These are phyloP conservation scores for Lordiphosa andalusiaca DNA, from an alignment of 2,888 invertebrate species.

Conservation along the genomic window DNA sequence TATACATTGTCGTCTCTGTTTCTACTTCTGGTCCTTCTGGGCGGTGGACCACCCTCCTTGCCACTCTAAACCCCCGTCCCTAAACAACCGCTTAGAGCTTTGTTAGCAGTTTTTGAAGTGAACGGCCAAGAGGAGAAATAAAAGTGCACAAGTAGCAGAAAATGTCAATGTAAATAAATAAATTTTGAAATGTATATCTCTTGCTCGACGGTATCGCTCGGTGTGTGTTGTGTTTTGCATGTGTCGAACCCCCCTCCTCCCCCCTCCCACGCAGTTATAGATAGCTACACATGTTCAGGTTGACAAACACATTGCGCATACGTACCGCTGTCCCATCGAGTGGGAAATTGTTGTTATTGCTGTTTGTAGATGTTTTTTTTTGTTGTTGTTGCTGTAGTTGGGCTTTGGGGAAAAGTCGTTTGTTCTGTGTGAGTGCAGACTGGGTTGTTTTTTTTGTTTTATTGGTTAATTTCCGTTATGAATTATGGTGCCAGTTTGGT, in stretches of 20 bases:
- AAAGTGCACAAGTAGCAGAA: constrained; percentile 71
- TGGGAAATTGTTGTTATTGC: constrained; percentile 55
- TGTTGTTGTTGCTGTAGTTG: constrained; percentile 38
- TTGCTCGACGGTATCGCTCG: constrained; percentile 35
- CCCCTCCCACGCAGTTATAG: constrained; percentile 40
- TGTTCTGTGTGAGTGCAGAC: constrained; percentile 34
- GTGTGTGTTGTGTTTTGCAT: constrained; percentile 66
- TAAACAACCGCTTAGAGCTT: constrained; percentile 70
- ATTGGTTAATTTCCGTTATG: constrained; percentile 43
- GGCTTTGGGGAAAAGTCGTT: constrained; percentile 51
- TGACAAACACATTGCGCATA: constrained; percentile 57
- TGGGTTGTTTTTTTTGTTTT: constrained; percentile 34
- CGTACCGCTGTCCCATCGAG: constrained; percentile 50
- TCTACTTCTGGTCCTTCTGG: constrained; percentile 15
- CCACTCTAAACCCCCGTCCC: constrained; percentile 19
- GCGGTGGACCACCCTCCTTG: neutral
- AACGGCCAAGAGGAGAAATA: constrained; percentile 10
- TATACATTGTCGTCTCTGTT: constrained; percentile 57
- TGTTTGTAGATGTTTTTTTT: constrained; percentile 31
- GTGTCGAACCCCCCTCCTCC: constrained; percentile 27
- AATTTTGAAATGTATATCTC: constrained; percentile 66
- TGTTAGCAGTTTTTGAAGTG: constrained; percentile 68
- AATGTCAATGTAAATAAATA: constrained; percentile 72
- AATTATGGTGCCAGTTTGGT: constrained; percentile 32
- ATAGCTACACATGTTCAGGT: constrained; percentile 70